Base-by-base conservation (phyloP, 2,797 vertebrate species). In the Darevskia mixta region DNA sequence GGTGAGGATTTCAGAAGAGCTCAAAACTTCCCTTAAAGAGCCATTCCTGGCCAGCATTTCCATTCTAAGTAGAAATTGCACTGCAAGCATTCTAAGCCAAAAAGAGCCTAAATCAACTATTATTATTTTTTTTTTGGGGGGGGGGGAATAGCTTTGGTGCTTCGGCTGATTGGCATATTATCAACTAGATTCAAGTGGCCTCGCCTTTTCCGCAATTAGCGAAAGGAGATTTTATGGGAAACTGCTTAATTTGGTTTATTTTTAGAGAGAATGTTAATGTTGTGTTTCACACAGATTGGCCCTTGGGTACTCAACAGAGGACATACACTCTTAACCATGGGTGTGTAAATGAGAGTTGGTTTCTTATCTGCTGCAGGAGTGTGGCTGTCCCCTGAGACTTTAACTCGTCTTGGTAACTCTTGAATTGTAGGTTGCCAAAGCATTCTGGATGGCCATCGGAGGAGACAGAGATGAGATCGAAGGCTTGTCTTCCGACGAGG, bases 361-460 rank as follows among this genome's bases (percentile, higher is more conserved):
- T 35, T 0, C 32, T 8, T 43, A 82, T 77, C 77, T 82, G 82
- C 80, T 5, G 8, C 2, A 58, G 69, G 27, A 1, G 2, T 29
- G 67, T 32, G 43, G 73, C 11, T 15, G 8, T 78, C 67, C 18
- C 58, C 20, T 15, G 8, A 27, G 0, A 5, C 11, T 90, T 15
- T 71, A 75, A 81, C 76, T 75, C 73, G 8, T 82, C 82, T 81
- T 32, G 38, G n/a, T 86, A 8, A 32, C 10, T 17, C 79, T 89
- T 84, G 29, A 45, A 6, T 67, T 71, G 4, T 90, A 99, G 99
- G 99, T 99, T 90, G 98, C 99, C 92, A 99, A 99, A 96, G 99
- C 99, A 0, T 99, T 99, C 97, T 99, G 99, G 99, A 99, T 98
- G 98, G 99, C 99, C 0, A 99, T 99, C 15, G 98, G 99, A 78